phyloP scores from a whole-genome alignment of 2,797 vertebrate species.

The Chrosomus eos region DNA sequence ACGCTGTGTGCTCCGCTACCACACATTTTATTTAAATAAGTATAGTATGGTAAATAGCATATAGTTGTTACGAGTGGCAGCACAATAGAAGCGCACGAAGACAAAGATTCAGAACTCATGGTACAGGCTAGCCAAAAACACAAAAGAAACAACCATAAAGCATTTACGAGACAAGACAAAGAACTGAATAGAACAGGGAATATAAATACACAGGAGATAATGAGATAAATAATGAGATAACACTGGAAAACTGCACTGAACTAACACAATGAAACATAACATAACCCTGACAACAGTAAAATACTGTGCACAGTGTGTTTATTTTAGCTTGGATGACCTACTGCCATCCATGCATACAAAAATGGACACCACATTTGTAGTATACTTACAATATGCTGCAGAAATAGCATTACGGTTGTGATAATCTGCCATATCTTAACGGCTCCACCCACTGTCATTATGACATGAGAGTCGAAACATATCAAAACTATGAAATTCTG shows the following conservation, averaged over 20 bases:
- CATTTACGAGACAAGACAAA: background rate
- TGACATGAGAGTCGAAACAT: background rate
- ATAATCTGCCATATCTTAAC: background rate
- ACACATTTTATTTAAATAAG: background rate
- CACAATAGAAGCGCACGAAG: background rate
- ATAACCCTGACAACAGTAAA: background rate
- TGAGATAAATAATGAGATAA: too few relatives aligned
- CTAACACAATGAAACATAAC: too few relatives aligned
- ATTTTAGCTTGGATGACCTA: background rate
- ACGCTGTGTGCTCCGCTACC: background rate
- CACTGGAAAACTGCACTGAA: too few relatives aligned
- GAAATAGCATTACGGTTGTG: background rate
- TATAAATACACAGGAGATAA: too few relatives aligned
- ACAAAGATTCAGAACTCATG: background rate
- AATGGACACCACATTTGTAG: background rate
- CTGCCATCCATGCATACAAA: background rate
- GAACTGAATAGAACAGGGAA: too few relatives aligned
- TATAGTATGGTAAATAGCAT: background rate
- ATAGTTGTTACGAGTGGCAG: background rate
- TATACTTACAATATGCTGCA: background rate
- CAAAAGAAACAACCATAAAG: background rate
- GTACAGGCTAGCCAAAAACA: background rate
- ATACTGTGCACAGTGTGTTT: background rate
- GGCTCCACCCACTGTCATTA: background rate
- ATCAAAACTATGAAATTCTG: background rate